These are phyloP conservation scores for Trypoxylus dichotomus DNA, from an alignment of 1,140 invertebrate species.

Conservation along the genomic window DNA sequence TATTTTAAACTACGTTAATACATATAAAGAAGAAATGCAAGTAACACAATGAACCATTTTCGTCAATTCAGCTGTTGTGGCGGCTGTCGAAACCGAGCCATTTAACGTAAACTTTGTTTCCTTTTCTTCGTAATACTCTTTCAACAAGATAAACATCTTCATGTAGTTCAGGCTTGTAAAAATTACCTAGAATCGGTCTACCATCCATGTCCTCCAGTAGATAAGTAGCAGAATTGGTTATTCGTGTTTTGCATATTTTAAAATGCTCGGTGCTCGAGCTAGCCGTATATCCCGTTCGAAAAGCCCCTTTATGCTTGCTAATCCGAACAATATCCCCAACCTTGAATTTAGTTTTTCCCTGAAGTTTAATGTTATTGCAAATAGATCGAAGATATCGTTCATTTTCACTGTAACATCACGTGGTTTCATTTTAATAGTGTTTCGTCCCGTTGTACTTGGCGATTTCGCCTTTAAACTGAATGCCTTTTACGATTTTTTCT, in stretches of 20 bases:
- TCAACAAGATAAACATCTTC: slow-evolving; percentile 48
- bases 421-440: no score
- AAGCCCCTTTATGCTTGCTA: slow-evolving; percentile 37
- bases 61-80: slow-evolving; percentile 35
- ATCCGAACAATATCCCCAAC: slow-evolving; percentile 35
- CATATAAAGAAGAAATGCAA: no score
- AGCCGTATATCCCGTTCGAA: slow-evolving; percentile 47
- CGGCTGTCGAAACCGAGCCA: slow-evolving; percentile 43
- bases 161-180: slow-evolving; percentile 48
- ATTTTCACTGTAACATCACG: no score
- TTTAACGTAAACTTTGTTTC: slow-evolving; percentile 46
- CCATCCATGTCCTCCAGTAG: slow-evolving; percentile 34
- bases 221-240: slow-evolving; percentile 42
- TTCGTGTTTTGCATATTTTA: slow-evolving; percentile 39
- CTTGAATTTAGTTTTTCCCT: slow-evolving; percentile 26
- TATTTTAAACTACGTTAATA: no score
- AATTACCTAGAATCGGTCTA: slow-evolving; percentile 39
- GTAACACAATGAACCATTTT: neutral
- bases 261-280: slow-evolving; percentile 49
- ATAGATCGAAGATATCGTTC: slow-evolving; percentile 25
- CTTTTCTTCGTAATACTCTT: slow-evolving; percentile 45
- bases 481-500: no score
- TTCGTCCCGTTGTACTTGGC: no score
- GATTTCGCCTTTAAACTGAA: no score
- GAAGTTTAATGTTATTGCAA: slow-evolving; percentile 31